Conservation (phyloP, 1,140 invertebrate genomes). For the Brachionus sp. region DNA sequence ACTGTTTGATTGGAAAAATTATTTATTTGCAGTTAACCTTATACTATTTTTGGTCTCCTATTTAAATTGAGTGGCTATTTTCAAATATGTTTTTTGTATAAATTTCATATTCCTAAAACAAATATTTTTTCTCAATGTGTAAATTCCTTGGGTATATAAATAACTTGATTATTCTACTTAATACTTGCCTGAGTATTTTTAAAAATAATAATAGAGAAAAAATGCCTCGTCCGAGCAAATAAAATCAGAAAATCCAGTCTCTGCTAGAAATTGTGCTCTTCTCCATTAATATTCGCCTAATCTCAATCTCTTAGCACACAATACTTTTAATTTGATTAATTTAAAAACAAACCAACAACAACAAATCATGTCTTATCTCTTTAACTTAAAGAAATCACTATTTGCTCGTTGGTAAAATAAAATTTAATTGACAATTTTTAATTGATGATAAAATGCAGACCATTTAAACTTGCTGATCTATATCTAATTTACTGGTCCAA, state of each 20-base stretch:
- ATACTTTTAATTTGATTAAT: neutral
- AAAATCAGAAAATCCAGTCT: neutral
- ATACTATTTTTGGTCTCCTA: neutral
- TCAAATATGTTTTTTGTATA: neutral
- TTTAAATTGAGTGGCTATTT: neutral
- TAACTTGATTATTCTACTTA: neutral
- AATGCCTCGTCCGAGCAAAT: neutral
- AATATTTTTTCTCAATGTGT: neutral
- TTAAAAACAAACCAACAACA: neutral
- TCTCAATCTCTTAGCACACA: neutral
- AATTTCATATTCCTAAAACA: neutral
- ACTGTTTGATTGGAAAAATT: neutral
- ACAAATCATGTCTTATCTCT: neutral
- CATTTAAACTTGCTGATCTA: neutral
- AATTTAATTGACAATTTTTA: neutral
- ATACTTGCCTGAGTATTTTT: neutral
- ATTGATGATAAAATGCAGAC: neutral
- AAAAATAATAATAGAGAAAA: neutral
- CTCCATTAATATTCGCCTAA: neutral
- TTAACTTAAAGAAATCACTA: neutral
- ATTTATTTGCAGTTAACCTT: slow-evolving; percentile 1
- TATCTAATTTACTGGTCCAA: neutral
- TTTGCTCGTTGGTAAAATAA: neutral
- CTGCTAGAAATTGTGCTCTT: neutral
- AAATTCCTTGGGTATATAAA: slow-evolving; percentile 15